A percentile compares a stretch with the other conserved stretches of the same genome.
Evolutionary conservation across 2,797 vertebrate genomes (phyloP).

Genomic region (Acrocephalus scirpaceus): DNA sequence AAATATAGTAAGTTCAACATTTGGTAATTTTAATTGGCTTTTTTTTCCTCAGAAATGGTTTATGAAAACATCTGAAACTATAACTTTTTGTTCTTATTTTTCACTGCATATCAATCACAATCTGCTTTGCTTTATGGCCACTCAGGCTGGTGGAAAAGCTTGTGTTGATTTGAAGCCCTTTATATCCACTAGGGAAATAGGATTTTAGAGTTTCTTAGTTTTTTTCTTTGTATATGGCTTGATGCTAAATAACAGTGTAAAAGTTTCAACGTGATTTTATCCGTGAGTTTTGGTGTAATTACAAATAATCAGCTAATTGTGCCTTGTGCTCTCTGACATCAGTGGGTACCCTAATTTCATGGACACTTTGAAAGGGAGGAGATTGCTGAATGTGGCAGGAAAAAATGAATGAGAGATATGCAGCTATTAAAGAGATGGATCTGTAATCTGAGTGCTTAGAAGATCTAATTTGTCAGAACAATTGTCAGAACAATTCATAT

Average conservation of each 20-base stretch:
- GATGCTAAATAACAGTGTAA: neutral
- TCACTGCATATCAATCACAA: accelerated
- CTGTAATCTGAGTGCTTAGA: neutral
- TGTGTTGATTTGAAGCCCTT: neutral
- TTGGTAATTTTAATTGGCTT: neutral
- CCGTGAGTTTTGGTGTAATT: accelerated
- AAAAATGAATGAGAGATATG: neutral
- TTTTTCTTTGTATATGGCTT: neutral
- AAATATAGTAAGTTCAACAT: neutral
- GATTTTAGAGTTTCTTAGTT: neutral
- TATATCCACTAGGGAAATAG: neutral
- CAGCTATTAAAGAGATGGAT: neutral
- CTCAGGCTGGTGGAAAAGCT: neutral
- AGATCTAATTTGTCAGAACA: neutral
- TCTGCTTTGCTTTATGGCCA: neutral
- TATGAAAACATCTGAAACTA: neutral
- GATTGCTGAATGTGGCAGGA: neutral
- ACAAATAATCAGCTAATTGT: neutral
- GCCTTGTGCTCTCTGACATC: neutral
- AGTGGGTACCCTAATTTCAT: neutral
- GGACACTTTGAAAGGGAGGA: neutral
- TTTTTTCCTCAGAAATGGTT: neutral
- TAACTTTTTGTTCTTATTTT: neutral
- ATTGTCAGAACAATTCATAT: neutral
- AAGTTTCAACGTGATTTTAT: neutral